phyloP scores from a whole-genome alignment of 2,797 vertebrate species.

The Ctenochaetus hawaiiensis region DNA sequence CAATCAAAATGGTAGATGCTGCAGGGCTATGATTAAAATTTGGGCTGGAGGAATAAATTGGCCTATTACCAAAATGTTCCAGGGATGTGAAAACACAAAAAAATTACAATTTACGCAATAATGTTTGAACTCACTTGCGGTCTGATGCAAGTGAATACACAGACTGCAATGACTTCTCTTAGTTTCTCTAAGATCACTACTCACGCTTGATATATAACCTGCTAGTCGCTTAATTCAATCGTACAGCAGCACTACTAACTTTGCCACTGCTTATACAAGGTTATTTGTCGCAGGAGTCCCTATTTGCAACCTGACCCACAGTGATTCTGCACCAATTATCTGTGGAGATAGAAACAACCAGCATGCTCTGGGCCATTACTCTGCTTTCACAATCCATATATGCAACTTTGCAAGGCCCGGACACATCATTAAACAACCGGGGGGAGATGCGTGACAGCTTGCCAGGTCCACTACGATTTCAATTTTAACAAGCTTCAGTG shows the following conservation, averaged over 20 bases:
- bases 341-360: constrained; percentile 11
- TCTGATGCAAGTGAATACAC: constrained; percentile 2
- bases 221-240: background rate
- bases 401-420: constrained; percentile 8
- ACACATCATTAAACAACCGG: constrained; percentile 38
- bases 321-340: constrained; percentile 30
- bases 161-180: background rate
- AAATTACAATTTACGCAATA: background rate
- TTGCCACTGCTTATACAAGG: background rate
- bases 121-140: background rate
- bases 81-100: background rate
- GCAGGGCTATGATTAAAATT: constrained; percentile 16
- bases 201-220: background rate
- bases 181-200: background rate
- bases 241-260: background rate
- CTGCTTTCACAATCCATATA: constrained; percentile 3
- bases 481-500: constrained; percentile 43
- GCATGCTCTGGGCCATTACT: constrained; percentile 10
- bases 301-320: background rate
- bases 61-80: constrained; percentile 12
- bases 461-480: constrained; percentile 2
- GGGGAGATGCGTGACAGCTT: constrained; percentile 23
- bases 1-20: background rate
- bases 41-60: constrained; percentile 13
- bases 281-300: background rate